A percentile compares a stretch with the other conserved stretches of the same genome.
phyloP scores from a whole-genome alignment of 1,140 invertebrate species.

The Ceratina australensis region DNA sequence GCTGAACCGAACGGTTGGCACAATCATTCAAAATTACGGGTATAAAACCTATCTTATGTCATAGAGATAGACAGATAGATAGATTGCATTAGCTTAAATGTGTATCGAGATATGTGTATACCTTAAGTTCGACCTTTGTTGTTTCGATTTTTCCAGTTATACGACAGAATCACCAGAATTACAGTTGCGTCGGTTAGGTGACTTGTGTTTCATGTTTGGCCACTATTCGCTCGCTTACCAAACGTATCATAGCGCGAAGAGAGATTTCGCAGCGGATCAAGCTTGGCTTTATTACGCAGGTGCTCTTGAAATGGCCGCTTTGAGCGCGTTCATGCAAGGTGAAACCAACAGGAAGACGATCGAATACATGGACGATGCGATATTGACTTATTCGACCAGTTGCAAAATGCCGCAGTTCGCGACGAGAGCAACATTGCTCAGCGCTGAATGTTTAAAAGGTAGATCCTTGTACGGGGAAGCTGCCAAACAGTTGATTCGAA shows the following conservation, averaged over 20 bases:
- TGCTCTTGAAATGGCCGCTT: conserved; percentile 96
- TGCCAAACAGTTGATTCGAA: conserved; percentile 94
- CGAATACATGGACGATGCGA: conserved; percentile 96
- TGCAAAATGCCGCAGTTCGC: conserved; percentile 95
- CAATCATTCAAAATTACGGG: no score
- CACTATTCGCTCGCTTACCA: conserved; percentile 95
- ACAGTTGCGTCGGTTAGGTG: conserved; percentile 94
- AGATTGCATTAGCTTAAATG: background rate
- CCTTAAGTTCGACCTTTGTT: conserved; percentile 33
- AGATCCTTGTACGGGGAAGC: conserved; percentile 90
- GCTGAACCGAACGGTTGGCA: no score
- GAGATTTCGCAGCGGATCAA: conserved; percentile 97
- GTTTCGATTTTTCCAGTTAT: conserved; percentile 82
- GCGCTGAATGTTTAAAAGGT: conserved; percentile 91
- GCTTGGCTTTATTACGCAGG: conserved; percentile 98
- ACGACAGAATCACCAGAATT: conserved; percentile 94
- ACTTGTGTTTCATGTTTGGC: conserved; percentile 98
- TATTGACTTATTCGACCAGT: conserved; percentile 92
- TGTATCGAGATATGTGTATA: conserved; percentile 29
- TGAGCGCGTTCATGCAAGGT: conserved; percentile 94
- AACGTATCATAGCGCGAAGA: conserved; percentile 96
- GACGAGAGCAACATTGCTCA: conserved; percentile 92
- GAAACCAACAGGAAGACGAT: conserved; percentile 87
- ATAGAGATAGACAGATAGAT: no score
- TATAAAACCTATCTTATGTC: no score